Evolutionary conservation across 1,140 invertebrate species (phyloP).

Genomic region (Pseudomyrmex concolor): DNA sequence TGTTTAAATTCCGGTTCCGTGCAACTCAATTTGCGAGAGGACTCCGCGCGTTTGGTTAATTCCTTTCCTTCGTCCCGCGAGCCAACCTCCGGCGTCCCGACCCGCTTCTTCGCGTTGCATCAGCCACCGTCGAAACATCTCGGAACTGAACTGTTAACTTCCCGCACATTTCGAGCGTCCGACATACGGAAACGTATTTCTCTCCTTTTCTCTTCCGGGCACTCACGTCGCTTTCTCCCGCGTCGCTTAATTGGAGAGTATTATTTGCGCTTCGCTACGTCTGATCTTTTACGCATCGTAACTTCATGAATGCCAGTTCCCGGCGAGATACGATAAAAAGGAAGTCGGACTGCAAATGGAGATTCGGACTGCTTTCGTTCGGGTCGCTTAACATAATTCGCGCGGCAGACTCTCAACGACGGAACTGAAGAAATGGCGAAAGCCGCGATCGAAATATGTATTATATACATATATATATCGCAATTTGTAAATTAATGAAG

Average conservation of each 20-base stretch:
- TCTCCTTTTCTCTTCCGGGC: background rate
- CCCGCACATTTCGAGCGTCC: constrained; percentile 54
- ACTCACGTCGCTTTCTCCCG: constrained; percentile 12
- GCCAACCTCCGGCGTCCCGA: constrained; percentile 15
- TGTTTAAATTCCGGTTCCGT: constrained; percentile 82
- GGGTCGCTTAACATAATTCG: constrained; percentile 45
- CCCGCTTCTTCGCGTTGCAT: constrained; percentile 15
- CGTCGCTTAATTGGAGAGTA: constrained; percentile 66
- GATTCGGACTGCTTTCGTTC: constrained; percentile 35
- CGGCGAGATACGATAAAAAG: constrained; percentile 4
- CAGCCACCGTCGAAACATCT: constrained; percentile 46
- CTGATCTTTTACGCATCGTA: constrained; percentile 50
- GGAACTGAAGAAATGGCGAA: background rate
- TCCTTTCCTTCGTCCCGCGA: constrained; percentile 73
- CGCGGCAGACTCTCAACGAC: background rate
- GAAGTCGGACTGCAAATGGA: constrained; percentile 15
- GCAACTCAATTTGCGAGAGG: constrained; percentile 82
- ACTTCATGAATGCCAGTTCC: constrained; percentile 56
- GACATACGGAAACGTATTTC: constrained; percentile 52
- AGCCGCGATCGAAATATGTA: background rate
- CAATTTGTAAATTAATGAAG: background rate
- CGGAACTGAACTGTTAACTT: constrained; percentile 66
- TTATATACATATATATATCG: background rate
- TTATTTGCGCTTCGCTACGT: constrained; percentile 51
- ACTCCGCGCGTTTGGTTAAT: constrained; percentile 79